Evolutionary conservation across 2,888 invertebrate species (phyloP), one percentile per base, ranked within the genome.

Genomic region (Troides aeacus): DNA sequence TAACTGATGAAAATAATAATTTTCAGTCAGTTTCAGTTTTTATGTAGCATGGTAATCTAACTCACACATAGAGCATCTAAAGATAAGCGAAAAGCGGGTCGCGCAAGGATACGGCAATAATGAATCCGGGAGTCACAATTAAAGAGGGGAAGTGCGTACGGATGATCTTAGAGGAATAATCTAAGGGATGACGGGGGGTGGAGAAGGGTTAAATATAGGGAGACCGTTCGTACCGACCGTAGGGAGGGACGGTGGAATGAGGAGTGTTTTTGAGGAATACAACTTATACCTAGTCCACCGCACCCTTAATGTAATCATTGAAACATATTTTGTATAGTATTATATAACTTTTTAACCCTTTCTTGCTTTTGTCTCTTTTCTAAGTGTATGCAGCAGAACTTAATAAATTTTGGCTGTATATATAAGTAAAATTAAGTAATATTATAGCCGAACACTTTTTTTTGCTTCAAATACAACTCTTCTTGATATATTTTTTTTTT

Each of bases 71-170:
- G 74, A 81, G 78, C 75, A 76, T 79, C 80, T 78, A 85, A 88
- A 91, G 91, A 92, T 92, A 91, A 92, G 87, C 80, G 75, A 72
- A 77, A 84, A 87, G 79, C 85, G 88, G 89, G 88, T 86, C 81
- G 84, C 80, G 77, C 84, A 87, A 89, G 89, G 89, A 89, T 87
- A 87, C 85, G 82, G 85, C 84, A 84, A 86, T 92, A 92, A 92
- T 91, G 90, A 91, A 84, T 85, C 89, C 86, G 89, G 86, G 87
- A 84, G 82, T 86, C 87, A 88, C 92, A 91, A 92, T 92, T 92
- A 91, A 82, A 87, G 80, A 86, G 90, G 91, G 90, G 90, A 91
- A 89, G 89, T 90, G 82, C 85, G 90, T 86, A 77, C 84, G 82
- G 85, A 82, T 84, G 90, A 92, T 92, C 92, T 92, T 92, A 82